Evolutionary conservation across 2,113 vertebrate genomes (phyloP).

Genomic region (Brienomyrus longianalis): DNA sequence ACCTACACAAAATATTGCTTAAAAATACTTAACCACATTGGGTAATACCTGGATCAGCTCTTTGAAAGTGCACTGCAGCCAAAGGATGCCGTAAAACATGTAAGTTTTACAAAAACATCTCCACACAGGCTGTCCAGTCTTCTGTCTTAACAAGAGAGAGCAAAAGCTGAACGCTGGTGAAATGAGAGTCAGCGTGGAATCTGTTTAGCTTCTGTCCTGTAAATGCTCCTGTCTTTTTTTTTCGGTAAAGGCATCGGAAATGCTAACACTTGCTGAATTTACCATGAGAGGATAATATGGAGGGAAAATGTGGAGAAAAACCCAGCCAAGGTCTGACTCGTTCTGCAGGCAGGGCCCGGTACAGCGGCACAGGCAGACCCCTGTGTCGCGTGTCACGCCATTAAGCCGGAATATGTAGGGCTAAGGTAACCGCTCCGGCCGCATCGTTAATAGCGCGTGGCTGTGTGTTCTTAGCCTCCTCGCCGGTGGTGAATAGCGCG

Average conservation of each 20-base stretch:
- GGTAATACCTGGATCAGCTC: not conserved
- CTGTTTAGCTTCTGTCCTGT: not conserved
- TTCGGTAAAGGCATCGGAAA: not conserved
- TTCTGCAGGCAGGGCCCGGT: not conserved
- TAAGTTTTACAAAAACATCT: not conserved
- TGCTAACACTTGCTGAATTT: not conserved
- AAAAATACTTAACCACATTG: not conserved
- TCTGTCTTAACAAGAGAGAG: not conserved
- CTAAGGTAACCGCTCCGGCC: slow-evolving; percentile 90
- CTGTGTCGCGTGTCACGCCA: not conserved
- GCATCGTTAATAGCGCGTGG: slow-evolving; percentile 99
- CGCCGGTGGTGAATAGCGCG: slow-evolving; percentile 99
- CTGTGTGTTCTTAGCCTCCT: slow-evolving; percentile 93
- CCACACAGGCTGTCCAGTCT: not conserved
- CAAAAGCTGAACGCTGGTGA: not conserved
- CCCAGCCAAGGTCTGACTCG: not conserved
- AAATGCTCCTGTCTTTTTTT: not conserved
- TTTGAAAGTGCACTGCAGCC: not conserved
- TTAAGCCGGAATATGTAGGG: slow-evolving; percentile 52
- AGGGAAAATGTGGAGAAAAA: not conserved
- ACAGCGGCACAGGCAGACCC: not conserved
- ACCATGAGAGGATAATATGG: not conserved
- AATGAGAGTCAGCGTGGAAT: not conserved
- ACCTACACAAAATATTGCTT: not conserved
- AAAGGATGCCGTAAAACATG: not conserved